Percentiles rank a stretch among this genome's conserved stretches.
These are phyloP conservation scores for Climacteris rufus DNA, from an alignment of 2,113 vertebrate genomes.

Conservation along the genomic window DNA sequence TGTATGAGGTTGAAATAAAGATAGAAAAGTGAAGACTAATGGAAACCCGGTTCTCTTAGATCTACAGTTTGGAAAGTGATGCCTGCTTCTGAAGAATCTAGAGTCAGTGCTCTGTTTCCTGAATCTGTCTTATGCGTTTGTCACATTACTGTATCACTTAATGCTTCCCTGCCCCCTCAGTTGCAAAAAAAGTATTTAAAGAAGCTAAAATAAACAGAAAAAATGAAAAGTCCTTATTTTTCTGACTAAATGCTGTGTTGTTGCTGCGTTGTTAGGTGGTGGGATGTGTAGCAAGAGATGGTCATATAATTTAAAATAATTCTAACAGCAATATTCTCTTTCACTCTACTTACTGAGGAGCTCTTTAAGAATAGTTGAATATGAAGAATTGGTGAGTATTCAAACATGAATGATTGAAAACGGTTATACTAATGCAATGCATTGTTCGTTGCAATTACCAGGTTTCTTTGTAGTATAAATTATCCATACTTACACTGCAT, in stretches of 20 bases:
- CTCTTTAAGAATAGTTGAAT: neutral
- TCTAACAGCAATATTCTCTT: neutral
- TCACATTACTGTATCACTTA: neutral
- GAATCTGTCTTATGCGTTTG: neutral
- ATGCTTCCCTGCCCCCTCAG: neutral
- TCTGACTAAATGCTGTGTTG: neutral
- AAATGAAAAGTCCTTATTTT: neutral
- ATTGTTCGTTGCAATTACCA: neutral
- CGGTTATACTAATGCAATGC: neutral
- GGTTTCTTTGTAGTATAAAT: constrained; percentile 2
- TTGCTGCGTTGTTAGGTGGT: neutral
- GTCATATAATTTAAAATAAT: neutral
- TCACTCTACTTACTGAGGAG: neutral
- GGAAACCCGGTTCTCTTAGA: neutral
- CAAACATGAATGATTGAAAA: neutral
- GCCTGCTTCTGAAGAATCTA: neutral
- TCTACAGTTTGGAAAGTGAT: neutral
- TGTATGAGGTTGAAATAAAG: neutral
- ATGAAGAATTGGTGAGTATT: neutral
- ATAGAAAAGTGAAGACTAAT: neutral
- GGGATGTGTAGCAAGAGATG: neutral
- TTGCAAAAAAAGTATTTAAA: neutral
- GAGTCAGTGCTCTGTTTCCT: neutral
- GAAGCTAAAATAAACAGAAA: neutral
- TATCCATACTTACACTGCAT: neutral